These are phyloP conservation scores for Astur gentilis DNA, from an alignment of 2,113 vertebrate genomes.

Conservation along the genomic window DNA sequence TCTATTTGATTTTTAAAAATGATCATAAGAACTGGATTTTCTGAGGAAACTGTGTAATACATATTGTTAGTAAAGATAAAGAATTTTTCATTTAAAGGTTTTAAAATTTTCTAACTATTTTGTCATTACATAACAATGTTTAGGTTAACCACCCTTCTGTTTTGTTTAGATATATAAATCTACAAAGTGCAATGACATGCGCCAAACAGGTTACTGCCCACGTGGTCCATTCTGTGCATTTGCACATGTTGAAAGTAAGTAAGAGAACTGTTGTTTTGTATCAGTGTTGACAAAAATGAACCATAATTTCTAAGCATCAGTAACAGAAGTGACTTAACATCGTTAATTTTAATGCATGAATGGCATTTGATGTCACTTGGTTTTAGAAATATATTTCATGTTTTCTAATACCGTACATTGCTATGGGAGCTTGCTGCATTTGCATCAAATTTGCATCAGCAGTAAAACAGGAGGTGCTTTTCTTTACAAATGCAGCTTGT, in stretches of 20 bases:
- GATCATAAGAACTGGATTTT: background rate
- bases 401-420: background rate
- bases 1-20: background rate
- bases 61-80: background rate
- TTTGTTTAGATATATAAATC: slow-evolving; percentile 88
- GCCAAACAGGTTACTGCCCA: slow-evolving; percentile 89
- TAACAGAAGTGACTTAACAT: background rate
- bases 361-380: background rate
- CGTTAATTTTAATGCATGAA: background rate
- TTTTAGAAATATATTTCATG: background rate
- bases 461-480: background rate
- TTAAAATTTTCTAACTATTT: background rate
- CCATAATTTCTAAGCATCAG: background rate
- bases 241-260: slow-evolving; percentile 89
- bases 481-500: background rate
- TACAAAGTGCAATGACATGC: slow-evolving; percentile 92
- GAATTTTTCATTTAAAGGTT: background rate
- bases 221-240: slow-evolving; percentile 93
- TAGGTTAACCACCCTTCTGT: background rate
- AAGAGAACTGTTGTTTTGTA: background rate
- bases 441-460: background rate
- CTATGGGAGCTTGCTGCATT: background rate
- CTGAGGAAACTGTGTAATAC: background rate
- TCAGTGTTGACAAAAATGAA: background rate
- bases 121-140: background rate